These are phyloP conservation scores for Octonoba sinensis DNA, from an alignment of 2,888 invertebrate species.

Conservation along the genomic window DNA sequence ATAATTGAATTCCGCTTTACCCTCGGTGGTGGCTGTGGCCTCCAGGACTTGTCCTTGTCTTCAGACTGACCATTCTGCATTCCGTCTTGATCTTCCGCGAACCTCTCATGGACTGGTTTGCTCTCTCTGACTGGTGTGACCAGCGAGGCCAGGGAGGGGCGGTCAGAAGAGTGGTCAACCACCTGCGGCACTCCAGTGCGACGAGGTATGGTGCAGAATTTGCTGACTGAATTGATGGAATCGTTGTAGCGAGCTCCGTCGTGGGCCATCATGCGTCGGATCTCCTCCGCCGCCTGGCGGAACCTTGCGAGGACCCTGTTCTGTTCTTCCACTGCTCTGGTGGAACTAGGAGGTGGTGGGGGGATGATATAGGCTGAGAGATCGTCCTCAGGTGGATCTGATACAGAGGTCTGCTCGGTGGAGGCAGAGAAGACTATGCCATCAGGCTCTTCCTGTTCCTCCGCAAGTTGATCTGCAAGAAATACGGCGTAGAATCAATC, in stretches of 20 bases:
- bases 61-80: conserved; percentile 5
- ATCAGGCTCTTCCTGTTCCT: conserved; percentile 13
- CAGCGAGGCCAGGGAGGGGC: conserved; percentile 46
- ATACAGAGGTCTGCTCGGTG: conserved; percentile 4
- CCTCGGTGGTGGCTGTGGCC: conserved; percentile 55
- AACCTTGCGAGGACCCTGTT: conserved; percentile 67
- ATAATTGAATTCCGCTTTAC: conserved; percentile 43
- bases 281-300: conserved; percentile 67
- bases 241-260: conserved; percentile 48
- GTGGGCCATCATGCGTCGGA: conserved; percentile 66
- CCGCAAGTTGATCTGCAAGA: no score
- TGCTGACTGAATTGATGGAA: conserved; percentile 56
- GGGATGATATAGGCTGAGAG: conserved; percentile 88
- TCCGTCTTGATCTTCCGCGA: neutral
- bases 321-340: conserved; percentile 60
- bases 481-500: no score
- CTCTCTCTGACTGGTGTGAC: conserved; percentile 55
- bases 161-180: conserved; percentile 30
- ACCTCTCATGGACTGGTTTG: neutral
- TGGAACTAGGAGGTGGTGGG: conserved; percentile 78
- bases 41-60: conserved; percentile 42
- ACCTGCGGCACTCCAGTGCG: conserved; percentile 19
- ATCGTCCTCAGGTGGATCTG: conserved; percentile 75
- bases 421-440: conserved; percentile 49
- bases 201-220: conserved; percentile 60